phyloP scores from a whole-genome alignment of 2,888 invertebrate species.

The Aspidapion aeneum region DNA sequence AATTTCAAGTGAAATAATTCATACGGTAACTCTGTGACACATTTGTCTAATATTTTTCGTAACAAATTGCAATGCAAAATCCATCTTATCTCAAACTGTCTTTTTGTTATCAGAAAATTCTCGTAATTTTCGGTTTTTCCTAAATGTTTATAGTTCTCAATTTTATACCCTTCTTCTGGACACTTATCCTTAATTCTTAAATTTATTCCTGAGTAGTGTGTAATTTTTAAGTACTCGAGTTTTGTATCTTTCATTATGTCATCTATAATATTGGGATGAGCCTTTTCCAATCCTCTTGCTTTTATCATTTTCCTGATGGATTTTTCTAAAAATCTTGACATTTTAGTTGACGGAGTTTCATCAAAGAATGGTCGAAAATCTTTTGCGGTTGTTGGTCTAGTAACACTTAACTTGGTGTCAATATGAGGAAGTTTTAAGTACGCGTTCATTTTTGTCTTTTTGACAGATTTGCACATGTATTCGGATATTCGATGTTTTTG shows the following conservation, averaged over 20 bases:
- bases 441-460: conserved; percentile 22
- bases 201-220: conserved; percentile 37
- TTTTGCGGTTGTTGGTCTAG: conserved; percentile 13
- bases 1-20: conserved; percentile 51
- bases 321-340: conserved; percentile 53
- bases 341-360: conserved; percentile 23
- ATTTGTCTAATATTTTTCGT: conserved; percentile 54
- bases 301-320: conserved; percentile 58
- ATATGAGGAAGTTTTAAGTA: conserved; percentile 7
- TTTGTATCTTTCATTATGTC: conserved; percentile 55
- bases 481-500: conserved; percentile 26
- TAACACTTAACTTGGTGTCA: conserved; percentile 5
- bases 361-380: conserved; percentile 25
- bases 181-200: conserved; percentile 36
- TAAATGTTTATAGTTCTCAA: conserved; percentile 55
- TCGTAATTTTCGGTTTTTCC: conserved; percentile 59
- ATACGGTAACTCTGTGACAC: conserved; percentile 52
- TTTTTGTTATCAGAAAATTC: conserved; percentile 55
- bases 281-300: conserved; percentile 51
- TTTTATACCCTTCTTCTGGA: conserved; percentile 57
- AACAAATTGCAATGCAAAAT: conserved; percentile 61
- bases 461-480: conserved; percentile 26
- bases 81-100: conserved; percentile 54
- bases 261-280: conserved; percentile 52
- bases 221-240: conserved; percentile 54